These are phyloP conservation scores for Limulus polyphemus DNA, from an alignment of 2,888 invertebrate genomes.

Conservation along the genomic window DNA sequence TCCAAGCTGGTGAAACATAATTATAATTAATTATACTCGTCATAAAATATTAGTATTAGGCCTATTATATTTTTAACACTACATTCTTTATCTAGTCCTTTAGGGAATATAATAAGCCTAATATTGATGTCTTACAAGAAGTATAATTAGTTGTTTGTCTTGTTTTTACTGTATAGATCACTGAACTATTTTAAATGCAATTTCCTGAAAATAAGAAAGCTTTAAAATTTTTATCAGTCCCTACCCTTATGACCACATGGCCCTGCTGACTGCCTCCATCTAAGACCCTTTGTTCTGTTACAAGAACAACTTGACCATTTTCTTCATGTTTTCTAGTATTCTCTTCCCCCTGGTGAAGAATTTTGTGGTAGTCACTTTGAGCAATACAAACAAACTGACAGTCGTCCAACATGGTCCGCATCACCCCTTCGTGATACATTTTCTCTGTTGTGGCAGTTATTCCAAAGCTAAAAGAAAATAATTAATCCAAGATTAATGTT, in stretches of 20 bases:
- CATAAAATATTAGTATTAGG: too few relatives aligned
- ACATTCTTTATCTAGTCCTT: too few relatives aligned
- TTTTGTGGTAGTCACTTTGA: conserved; percentile 84
- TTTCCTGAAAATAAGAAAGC: too few relatives aligned
- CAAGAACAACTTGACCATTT: conserved; percentile 76
- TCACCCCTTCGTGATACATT: conserved; percentile 84
- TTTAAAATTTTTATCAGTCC: neutral
- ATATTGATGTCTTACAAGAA: too few relatives aligned
- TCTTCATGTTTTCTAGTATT: conserved; percentile 77
- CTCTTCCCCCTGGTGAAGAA: conserved; percentile 75
- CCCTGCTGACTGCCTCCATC: conserved; percentile 63
- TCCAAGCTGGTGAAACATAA: too few relatives aligned
- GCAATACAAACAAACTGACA: conserved; percentile 99
- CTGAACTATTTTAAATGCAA: too few relatives aligned
- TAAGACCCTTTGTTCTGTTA: conserved; percentile 71
- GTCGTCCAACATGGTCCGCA: conserved; percentile 92
- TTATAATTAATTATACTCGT: too few relatives aligned
- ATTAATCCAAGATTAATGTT: neutral
- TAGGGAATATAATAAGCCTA: too few relatives aligned
- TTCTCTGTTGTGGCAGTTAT: conserved; percentile 92
- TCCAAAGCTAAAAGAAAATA: conserved; percentile 59
- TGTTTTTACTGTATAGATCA: too few relatives aligned
- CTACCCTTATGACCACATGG: conserved; percentile 76
- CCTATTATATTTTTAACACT: too few relatives aligned
- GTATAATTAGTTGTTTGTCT: too few relatives aligned